A percentile compares a stretch with the other conserved stretches of the same genome.
Conservation (phyloP, 2,113 vertebrate species). For the Dasypus novemcinctus region DNA sequence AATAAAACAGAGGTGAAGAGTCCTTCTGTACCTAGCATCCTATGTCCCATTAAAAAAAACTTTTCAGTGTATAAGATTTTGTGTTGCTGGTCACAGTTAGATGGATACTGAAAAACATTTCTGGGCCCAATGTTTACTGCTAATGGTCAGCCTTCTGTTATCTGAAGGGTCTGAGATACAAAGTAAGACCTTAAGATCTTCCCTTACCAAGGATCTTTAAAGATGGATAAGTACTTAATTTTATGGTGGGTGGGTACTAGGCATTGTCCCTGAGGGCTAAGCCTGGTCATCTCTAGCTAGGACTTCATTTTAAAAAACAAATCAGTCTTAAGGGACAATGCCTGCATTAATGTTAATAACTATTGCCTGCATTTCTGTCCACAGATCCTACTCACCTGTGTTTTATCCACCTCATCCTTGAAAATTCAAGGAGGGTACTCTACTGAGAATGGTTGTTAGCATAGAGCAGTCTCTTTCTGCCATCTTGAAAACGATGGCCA, state of each 20-base stretch:
- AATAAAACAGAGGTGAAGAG: not conserved
- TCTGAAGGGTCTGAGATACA: not conserved
- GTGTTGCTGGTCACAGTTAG: not conserved
- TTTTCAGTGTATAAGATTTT: not conserved
- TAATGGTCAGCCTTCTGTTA: not conserved
- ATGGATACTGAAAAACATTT: not conserved
- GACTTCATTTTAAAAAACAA: not conserved
- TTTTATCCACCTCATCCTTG: not conserved
- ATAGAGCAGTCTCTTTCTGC: not conserved
- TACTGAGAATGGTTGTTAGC: not conserved
- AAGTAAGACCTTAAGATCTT: not conserved
- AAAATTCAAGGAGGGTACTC: not conserved
- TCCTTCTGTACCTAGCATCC: not conserved
- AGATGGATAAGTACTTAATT: not conserved
- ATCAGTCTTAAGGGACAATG: not conserved
- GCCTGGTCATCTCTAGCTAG: not conserved
- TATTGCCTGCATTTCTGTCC: constrained; percentile 6
- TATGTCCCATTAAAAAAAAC: not conserved
- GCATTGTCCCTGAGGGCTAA: not conserved
- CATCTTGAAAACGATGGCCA: constrained; percentile 22
- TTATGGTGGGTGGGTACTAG: not conserved
- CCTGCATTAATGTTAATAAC: not conserved
- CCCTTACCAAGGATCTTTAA: not conserved
- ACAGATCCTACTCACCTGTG: not conserved
- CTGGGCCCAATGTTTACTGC: not conserved